phyloP scores from a whole-genome alignment of 2,888 invertebrate species.

The Synergus itoensis region DNA sequence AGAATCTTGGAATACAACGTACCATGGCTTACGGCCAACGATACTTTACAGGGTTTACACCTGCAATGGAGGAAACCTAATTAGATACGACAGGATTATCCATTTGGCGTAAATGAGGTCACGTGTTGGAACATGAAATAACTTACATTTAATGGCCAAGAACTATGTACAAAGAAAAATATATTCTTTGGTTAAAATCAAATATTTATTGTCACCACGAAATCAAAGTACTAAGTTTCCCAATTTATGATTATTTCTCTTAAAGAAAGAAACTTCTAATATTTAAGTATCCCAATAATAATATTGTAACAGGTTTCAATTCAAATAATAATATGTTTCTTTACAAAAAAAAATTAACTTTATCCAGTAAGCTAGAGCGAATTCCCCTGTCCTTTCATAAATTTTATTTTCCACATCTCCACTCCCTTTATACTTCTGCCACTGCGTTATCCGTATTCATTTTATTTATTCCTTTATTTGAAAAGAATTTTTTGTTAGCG shows the following conservation, averaged over 20 bases:
- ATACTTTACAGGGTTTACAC: conserved; percentile 56
- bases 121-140: conserved; percentile 45
- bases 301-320: too few species aligned
- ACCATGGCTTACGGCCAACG: conserved; percentile 48
- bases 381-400: background rate
- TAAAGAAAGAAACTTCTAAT: background rate
- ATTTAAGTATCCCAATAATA: too few species aligned
- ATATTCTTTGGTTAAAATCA: background rate
- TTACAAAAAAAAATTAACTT: background rate
- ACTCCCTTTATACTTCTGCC: background rate
- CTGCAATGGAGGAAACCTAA: conserved; percentile 55
- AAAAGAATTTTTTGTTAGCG: background rate
- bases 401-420: background rate
- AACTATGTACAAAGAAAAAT: background rate
- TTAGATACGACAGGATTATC: conserved; percentile 59
- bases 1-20: conserved; percentile 17
- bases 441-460: conserved; percentile 1
- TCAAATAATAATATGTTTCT: too few species aligned
- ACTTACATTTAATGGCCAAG: conserved; percentile 19
- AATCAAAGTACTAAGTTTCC: conserved; percentile 14
- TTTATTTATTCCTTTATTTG: conserved; percentile 16
- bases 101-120: conserved; percentile 47
- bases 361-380: background rate
- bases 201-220: conserved; percentile 15
- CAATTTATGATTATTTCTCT: background rate